A percentile compares a stretch with the other conserved stretches of the same genome.
phyloP scores from a whole-genome alignment of 2,113 vertebrate genomes.

The Micromys minutus region DNA sequence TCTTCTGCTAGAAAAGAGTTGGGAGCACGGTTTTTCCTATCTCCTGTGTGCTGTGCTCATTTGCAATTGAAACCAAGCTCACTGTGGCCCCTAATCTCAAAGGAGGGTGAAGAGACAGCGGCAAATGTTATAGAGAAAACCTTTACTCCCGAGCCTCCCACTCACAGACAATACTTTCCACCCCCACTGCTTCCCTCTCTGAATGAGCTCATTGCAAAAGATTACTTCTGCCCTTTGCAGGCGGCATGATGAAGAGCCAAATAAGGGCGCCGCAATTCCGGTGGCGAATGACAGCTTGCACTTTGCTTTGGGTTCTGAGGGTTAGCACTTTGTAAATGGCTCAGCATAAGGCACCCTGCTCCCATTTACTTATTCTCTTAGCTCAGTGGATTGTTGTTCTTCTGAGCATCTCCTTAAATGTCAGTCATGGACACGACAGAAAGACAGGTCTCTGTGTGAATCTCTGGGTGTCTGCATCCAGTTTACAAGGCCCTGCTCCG shows the following conservation, averaged over 20 bases:
- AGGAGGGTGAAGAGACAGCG: not conserved
- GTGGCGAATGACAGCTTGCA: constrained; percentile 33
- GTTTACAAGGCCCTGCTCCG: not conserved
- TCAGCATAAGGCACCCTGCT: not conserved
- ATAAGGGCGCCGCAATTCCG: constrained; percentile 41
- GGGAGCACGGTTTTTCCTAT: constrained; percentile 28
- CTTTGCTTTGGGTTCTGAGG: constrained; percentile 57
- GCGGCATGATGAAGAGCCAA: not conserved
- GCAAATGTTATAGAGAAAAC: not conserved
- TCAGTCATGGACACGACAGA: not conserved
- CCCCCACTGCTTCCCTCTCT: not conserved
- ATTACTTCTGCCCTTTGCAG: constrained; percentile 8
- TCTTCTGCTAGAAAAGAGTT: constrained; percentile 5
- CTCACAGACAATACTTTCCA: not conserved
- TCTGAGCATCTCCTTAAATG: constrained; percentile 30
- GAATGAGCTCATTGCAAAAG: constrained; percentile 11
- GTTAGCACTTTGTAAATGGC: constrained; percentile 43
- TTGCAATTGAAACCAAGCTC: not conserved
- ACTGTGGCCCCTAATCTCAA: not conserved
- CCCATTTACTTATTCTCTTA: constrained; percentile 9
- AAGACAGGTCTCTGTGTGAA: constrained; percentile 14
- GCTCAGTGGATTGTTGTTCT: not conserved
- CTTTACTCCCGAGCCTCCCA: not conserved
- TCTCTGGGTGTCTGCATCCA: not conserved
- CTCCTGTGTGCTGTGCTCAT: not conserved